phyloP scores from a whole-genome alignment of 2,888 invertebrate species.

The Trilocha varians region DNA sequence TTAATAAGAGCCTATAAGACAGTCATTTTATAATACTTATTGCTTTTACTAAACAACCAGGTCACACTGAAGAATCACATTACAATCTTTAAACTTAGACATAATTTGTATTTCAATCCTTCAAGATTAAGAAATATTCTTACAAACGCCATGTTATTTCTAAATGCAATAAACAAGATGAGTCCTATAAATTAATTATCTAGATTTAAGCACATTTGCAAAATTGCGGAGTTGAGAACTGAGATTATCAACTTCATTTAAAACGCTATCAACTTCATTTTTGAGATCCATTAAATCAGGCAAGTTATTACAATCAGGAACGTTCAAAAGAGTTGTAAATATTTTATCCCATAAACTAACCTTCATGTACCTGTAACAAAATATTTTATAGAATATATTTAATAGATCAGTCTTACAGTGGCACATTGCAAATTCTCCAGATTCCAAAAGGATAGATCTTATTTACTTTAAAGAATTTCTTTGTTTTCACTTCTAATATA shows the following conservation, averaged over 20 bases:
- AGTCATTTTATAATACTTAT: slow-evolving; percentile 37
- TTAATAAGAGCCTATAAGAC: slow-evolving; percentile 14
- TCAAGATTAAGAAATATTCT: slow-evolving; percentile 52
- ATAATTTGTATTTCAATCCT: slow-evolving; percentile 41
- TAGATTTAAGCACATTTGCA: slow-evolving; percentile 70
- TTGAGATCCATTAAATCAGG: slow-evolving; percentile 79
- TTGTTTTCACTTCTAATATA: too few relatives aligned
- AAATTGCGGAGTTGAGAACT: slow-evolving; percentile 58
- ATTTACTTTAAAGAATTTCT: too few relatives aligned
- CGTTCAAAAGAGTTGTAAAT: slow-evolving; percentile 86
- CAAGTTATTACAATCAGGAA: slow-evolving; percentile 82
- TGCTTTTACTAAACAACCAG: slow-evolving; percentile 43
- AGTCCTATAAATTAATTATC: slow-evolving; percentile 45
- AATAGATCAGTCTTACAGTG: too few relatives aligned
- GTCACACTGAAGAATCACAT: slow-evolving; percentile 35
- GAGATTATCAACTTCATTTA: slow-evolving; percentile 49
- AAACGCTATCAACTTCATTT: slow-evolving; percentile 54
- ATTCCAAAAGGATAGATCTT: too few relatives aligned
- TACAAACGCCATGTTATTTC: slow-evolving; percentile 55
- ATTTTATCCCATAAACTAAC: slow-evolving; percentile 84
- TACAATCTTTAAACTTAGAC: slow-evolving; percentile 40
- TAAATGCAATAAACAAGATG: slow-evolving; percentile 71
- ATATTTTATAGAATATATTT: slow-evolving; percentile 4
- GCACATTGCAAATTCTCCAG: too few relatives aligned
- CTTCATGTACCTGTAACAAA: slow-evolving; percentile 76